Percentiles rank a stretch among this genome's conserved stretches.
phyloP scores from a whole-genome alignment of 2,888 invertebrate species.

The Apodemia mormo region DNA sequence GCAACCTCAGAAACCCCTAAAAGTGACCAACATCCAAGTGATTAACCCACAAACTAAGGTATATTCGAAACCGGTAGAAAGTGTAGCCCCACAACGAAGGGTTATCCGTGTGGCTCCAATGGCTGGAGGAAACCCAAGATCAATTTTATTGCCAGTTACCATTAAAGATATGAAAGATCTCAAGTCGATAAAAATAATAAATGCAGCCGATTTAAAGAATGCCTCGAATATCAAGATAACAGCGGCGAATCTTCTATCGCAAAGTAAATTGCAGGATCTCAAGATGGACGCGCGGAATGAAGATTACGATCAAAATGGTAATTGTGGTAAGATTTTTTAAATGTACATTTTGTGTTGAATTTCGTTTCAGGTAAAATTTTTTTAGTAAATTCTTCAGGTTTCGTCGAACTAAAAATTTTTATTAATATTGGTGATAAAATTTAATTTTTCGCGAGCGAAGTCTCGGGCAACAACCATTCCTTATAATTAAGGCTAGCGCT shows the following conservation, averaged over 20 bases:
- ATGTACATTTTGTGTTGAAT: not conserved
- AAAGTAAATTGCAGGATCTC: slow-evolving; percentile 69
- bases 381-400: too few relatives aligned
- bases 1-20: slow-evolving; percentile 69
- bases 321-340: slow-evolving; percentile 59
- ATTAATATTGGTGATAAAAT: too few relatives aligned
- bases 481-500: too few relatives aligned
- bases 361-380: too few relatives aligned
- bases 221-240: slow-evolving; percentile 78
- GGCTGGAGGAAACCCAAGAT: slow-evolving; percentile 81
- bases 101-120: slow-evolving; percentile 73
- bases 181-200: slow-evolving; percentile 87
- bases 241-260: slow-evolving; percentile 73
- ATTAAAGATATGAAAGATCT: slow-evolving; percentile 87
- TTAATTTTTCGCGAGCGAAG: too few relatives aligned
- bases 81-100: slow-evolving; percentile 67
- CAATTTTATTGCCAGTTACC: slow-evolving; percentile 87
- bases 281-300: slow-evolving; percentile 61
- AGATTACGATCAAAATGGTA: slow-evolving; percentile 62
- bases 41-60: slow-evolving; percentile 67
- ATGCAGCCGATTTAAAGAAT: slow-evolving; percentile 82
- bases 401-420: too few relatives aligned
- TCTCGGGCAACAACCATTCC: too few relatives aligned
- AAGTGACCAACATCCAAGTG: slow-evolving; percentile 71
- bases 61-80: slow-evolving; percentile 72